These are phyloP conservation scores for Steinernema carpocapsae DNA, from an alignment of 2,888 invertebrate genomes.

Conservation along the genomic window DNA sequence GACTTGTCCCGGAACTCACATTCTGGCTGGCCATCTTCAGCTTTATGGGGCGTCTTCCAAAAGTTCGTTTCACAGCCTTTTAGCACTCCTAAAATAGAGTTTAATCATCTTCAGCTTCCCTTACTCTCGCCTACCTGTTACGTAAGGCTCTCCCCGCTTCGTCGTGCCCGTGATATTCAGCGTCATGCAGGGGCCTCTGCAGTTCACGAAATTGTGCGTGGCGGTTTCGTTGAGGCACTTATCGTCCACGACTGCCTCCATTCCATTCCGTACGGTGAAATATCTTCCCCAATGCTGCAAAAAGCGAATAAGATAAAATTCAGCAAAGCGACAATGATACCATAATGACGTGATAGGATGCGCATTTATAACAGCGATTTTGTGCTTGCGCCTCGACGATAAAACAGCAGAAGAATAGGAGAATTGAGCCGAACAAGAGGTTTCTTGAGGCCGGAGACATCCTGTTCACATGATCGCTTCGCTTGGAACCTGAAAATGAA, in stretches of 20 bases:
- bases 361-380: constrained; percentile 25
- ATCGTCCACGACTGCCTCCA: constrained; percentile 19
- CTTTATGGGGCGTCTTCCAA: neutral
- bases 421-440: neutral
- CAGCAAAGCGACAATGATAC: neutral
- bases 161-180: constrained; percentile 22
- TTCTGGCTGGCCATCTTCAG: neutral
- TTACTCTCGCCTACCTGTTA: neutral
- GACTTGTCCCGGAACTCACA: neutral
- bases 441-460: neutral
- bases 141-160: neutral
- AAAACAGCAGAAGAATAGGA: no score
- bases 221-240: constrained; percentile 11
- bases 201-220: constrained; percentile 4
- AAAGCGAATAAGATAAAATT: neutral
- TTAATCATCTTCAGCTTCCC: neutral
- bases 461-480: neutral
- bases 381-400: neutral
- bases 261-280: neutral
- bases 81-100: constrained; percentile 4
- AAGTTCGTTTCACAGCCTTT: constrained; percentile 23
- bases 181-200: constrained; percentile 22
- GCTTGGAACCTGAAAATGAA: constrained; percentile 6
- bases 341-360: constrained; percentile 13
- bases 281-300: constrained; percentile 7